Evolutionary conservation across 2,797 vertebrate species (phyloP).

Genomic region (Sciurus carolinensis): DNA sequence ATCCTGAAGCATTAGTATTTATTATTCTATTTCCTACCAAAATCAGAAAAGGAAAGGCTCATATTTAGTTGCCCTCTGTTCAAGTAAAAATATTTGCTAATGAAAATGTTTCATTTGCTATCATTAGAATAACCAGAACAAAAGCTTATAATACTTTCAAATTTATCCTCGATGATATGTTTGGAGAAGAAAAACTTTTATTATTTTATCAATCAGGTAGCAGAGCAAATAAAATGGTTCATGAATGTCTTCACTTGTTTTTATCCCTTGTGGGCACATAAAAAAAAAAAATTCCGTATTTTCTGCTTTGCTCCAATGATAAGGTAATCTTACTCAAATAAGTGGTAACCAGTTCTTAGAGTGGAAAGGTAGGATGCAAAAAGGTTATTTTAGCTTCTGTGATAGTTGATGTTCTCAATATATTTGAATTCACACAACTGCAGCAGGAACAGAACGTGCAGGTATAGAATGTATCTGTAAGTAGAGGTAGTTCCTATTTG

Average conservation of each 20-base stretch:
- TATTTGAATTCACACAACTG: slow-evolving; percentile 82
- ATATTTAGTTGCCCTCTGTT: background rate
- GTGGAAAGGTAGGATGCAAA: slow-evolving; percentile 79
- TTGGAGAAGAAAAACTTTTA: background rate
- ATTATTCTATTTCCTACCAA: slow-evolving; percentile 32
- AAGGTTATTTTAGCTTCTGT: slow-evolving; percentile 82
- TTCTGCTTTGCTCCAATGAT: slow-evolving; percentile 11
- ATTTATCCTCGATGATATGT: slow-evolving; percentile 46
- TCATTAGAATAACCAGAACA: slow-evolving; percentile 70
- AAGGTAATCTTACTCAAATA: background rate
- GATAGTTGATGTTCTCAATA: slow-evolving; percentile 75
- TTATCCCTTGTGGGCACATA: background rate
- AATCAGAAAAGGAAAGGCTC: slow-evolving; percentile 4
- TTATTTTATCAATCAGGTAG: slow-evolving; percentile 21
- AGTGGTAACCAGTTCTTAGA: slow-evolving; percentile 74
- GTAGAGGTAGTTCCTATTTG: slow-evolving; percentile 80
- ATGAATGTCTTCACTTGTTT: background rate
- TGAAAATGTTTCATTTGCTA: slow-evolving; percentile 70
- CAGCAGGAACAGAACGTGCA: slow-evolving; percentile 43
- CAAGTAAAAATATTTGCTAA: slow-evolving; percentile 39
- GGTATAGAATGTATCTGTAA: slow-evolving; percentile 39
- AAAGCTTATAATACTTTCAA: slow-evolving; percentile 14
- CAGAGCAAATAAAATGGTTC: background rate
- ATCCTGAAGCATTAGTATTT: background rate
- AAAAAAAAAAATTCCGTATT: background rate